These are phyloP conservation scores for Synodontis membranacea DNA, from an alignment of 2,113 vertebrate genomes.

Conservation along the genomic window DNA sequence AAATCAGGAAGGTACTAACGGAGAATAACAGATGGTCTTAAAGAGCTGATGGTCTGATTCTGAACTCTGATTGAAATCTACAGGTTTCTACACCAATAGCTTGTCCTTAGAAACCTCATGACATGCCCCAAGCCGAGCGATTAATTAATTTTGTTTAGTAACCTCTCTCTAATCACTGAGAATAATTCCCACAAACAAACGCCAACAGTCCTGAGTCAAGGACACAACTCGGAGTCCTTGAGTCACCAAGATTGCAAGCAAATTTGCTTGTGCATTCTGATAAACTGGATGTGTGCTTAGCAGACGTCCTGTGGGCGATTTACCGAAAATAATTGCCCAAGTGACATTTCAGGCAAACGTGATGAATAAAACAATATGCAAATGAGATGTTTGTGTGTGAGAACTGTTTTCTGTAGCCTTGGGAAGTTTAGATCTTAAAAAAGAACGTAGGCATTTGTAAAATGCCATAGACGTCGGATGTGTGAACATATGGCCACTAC, in stretches of 20 bases:
- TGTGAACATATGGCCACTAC: not conserved
- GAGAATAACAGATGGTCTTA: not conserved
- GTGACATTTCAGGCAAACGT: not conserved
- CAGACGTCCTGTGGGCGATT: not conserved
- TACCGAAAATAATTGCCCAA: constrained; percentile 1
- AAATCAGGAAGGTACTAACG: not conserved
- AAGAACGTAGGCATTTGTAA: not conserved
- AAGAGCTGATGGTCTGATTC: too few relatives aligned
- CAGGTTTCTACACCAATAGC: not conserved
- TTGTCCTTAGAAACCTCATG: not conserved
- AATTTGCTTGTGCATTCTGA: not conserved
- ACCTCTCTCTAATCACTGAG: not conserved
- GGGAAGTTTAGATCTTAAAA: not conserved
- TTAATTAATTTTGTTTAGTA: not conserved
- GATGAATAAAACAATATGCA: not conserved
- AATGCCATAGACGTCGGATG: not conserved
- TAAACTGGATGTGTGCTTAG: constrained; percentile 7
- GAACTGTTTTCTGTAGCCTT: not conserved
- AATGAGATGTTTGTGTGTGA: not conserved
- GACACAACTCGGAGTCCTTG: not conserved
- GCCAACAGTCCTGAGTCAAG: not conserved
- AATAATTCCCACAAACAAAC: not conserved
- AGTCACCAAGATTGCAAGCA: not conserved
- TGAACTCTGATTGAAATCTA: not conserved
- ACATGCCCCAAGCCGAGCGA: not conserved